These are phyloP conservation scores for Xylocampa areola DNA, from an alignment of 2,888 invertebrate species.

Conservation along the genomic window DNA sequence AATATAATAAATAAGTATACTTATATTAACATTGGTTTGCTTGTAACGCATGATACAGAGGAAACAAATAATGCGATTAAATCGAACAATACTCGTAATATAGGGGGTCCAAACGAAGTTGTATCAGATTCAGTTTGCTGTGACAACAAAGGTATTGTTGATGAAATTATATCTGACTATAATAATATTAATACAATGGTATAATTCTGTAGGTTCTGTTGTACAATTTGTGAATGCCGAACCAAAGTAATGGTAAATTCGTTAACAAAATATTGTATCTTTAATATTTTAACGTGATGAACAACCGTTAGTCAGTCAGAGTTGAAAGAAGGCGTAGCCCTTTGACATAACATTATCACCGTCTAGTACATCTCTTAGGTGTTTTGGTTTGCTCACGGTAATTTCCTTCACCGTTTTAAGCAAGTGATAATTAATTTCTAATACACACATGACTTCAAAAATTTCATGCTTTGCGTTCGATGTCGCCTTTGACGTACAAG, in stretches of 20 bases:
- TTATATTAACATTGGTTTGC: constrained; percentile 15
- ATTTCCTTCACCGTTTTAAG: no score
- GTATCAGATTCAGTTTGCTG: constrained; percentile 34
- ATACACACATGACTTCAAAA: no score
- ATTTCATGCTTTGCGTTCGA: no score
- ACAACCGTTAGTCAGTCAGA: no score
- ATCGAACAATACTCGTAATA: constrained; percentile 40
- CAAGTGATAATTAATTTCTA: no score
- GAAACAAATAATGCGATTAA: constrained; percentile 46
- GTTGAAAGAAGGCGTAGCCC: no score
- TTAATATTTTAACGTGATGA: no score
- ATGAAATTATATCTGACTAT: constrained; percentile 41
- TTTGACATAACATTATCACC: no score
- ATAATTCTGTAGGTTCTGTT: constrained; percentile 5
- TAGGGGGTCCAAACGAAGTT: constrained; percentile 37
- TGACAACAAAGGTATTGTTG: constrained; percentile 44
- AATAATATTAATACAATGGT: constrained; percentile 28
- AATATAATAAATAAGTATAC: constrained; percentile 5
- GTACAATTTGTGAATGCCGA: neutral
- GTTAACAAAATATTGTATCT: neutral
- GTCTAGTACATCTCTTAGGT: no score
- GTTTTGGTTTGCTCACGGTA: no score
- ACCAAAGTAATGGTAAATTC: neutral
- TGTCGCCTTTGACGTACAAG: no score
- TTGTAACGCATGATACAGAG: constrained; percentile 13